Conservation (phyloP, 2,113 vertebrate species). For the Plecturocebus donacophilus region DNA sequence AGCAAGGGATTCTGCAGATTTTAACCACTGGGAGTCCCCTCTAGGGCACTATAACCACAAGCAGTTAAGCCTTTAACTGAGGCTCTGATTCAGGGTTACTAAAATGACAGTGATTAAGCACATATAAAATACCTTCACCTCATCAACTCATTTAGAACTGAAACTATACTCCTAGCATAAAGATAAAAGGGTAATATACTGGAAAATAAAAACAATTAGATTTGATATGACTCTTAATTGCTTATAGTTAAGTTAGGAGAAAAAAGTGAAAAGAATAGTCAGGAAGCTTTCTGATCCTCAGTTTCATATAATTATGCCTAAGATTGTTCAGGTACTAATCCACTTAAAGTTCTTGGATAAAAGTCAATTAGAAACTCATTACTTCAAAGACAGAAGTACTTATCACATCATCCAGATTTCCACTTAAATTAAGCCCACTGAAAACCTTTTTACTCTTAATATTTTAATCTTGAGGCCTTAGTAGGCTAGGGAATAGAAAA, state of each 20-base stretch:
- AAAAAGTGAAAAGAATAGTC: background rate
- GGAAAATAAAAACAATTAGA: background rate
- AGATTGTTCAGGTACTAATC: background rate
- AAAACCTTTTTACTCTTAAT: background rate
- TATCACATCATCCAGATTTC: background rate
- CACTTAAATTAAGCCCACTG: background rate
- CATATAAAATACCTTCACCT: background rate
- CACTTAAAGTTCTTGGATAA: background rate
- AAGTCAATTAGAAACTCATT: constrained; percentile 11
- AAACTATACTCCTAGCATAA: background rate
- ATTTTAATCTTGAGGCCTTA: constrained; percentile 11
- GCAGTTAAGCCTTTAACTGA: background rate
- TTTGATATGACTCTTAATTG: background rate
- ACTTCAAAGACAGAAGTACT: background rate
- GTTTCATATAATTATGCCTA: background rate
- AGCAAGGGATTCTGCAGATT: background rate
- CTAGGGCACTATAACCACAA: background rate
- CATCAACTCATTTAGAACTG: background rate
- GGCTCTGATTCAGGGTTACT: background rate
- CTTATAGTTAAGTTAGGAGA: background rate
- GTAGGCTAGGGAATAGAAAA: background rate
- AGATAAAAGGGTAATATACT: background rate
- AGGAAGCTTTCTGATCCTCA: background rate
- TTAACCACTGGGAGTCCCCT: background rate
- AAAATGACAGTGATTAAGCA: background rate